Percentiles rank a stretch among this genome's conserved stretches.
These are phyloP conservation scores for Xylocopa sonorina DNA, from an alignment of 1,140 invertebrate genomes.

Conservation along the genomic window DNA sequence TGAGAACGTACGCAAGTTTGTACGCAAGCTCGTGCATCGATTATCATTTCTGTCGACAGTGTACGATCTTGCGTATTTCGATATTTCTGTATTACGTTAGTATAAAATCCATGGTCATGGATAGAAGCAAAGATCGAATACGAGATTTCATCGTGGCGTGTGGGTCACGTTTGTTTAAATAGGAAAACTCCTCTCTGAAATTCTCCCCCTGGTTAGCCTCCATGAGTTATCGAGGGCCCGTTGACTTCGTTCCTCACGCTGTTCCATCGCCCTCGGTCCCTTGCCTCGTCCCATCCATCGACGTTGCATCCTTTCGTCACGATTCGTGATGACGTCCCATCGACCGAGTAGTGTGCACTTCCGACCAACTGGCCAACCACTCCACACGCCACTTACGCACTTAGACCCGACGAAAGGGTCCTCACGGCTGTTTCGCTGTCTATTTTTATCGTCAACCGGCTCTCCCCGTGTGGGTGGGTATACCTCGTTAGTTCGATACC, in stretches of 20 bases:
- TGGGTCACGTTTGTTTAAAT: slow-evolving; percentile 39
- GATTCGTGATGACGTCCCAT: slow-evolving; percentile 52
- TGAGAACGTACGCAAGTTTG: no score
- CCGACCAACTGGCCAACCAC: slow-evolving; percentile 73
- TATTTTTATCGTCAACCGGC: slow-evolving; percentile 69
- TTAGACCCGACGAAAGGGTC: slow-evolving; percentile 68
- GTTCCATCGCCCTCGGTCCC: not conserved
- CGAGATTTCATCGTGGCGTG: slow-evolving; percentile 53
- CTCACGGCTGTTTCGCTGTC: slow-evolving; percentile 61
- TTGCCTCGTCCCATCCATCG: slow-evolving; percentile 19
- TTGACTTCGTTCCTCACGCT: not conserved
- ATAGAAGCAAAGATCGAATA: no score
- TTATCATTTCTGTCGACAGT: no score
- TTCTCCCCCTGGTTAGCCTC: not conserved
- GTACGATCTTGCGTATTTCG: no score
- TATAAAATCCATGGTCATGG: no score
- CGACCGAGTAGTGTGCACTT: slow-evolving; percentile 62
- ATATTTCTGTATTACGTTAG: no score
- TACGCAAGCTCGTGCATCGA: no score
- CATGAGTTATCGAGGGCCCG: not conserved
- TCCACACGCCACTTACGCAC: slow-evolving; percentile 72
- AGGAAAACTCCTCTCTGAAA: slow-evolving; percentile 27
- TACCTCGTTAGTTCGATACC: slow-evolving; percentile 50
- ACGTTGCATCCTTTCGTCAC: slow-evolving; percentile 47
- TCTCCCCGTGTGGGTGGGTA: slow-evolving; percentile 41